Percentiles rank a stretch among this genome's conserved stretches.
Evolutionary conservation across 1,140 invertebrate species (phyloP).

Genomic region (Drosophila biarmipes): DNA sequence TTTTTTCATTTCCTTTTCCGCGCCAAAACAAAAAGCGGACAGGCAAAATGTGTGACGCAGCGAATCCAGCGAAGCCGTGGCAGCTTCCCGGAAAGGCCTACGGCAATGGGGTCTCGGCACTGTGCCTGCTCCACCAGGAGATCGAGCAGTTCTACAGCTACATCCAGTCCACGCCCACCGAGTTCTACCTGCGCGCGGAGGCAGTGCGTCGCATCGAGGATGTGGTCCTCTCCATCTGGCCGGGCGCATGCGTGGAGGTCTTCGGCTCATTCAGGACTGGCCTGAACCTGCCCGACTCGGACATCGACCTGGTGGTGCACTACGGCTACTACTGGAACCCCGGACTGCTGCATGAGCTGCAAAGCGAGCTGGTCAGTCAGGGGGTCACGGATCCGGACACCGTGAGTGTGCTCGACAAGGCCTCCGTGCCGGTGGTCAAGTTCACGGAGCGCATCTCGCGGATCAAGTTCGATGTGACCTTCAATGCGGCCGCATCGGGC

Average conservation of each 20-base stretch:
- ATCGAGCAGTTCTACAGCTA: constrained; percentile 63
- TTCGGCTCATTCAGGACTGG: constrained; percentile 64
- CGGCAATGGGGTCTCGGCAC: constrained; percentile 40
- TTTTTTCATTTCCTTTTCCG: not conserved
- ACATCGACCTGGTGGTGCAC: constrained; percentile 54
- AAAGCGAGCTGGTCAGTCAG: constrained; percentile 29
- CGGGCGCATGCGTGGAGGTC: constrained; percentile 44
- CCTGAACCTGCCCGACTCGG: constrained; percentile 50
- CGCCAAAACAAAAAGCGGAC: not conserved
- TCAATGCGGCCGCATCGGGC: constrained; percentile 49
- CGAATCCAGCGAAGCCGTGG: constrained; percentile 37
- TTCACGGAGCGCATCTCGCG: constrained; percentile 57
- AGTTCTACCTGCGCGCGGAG: constrained; percentile 39
- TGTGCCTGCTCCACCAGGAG: constrained; percentile 47
- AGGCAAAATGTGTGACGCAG: constrained; percentile 22
- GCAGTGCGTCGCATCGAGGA: constrained; percentile 50
- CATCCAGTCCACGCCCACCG: constrained; percentile 48
- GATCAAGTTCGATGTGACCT: constrained; percentile 63
- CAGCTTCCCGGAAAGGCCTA: constrained; percentile 32
- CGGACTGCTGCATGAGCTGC: constrained; percentile 33
- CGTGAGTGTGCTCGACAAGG: constrained; percentile 57
- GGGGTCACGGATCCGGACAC: constrained; percentile 24
- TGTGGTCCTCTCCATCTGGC: constrained; percentile 46
- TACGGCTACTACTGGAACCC: constrained; percentile 15
- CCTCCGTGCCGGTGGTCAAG: constrained; percentile 60